These are phyloP conservation scores for Pollenia angustigena DNA, from an alignment of 2,888 invertebrate genomes.

Conservation along the genomic window DNA sequence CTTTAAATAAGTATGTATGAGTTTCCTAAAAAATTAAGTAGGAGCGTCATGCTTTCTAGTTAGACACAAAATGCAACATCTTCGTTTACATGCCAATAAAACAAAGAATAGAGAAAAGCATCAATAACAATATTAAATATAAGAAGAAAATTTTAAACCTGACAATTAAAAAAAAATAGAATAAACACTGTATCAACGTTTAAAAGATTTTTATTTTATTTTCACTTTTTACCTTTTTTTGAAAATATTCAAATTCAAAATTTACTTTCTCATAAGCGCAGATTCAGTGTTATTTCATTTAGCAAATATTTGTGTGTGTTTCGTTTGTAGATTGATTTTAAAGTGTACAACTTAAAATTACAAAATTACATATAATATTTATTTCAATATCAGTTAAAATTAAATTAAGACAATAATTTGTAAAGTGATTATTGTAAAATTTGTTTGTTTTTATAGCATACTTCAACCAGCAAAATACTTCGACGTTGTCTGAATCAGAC, in stretches of 20 bases:
- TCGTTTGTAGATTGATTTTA: slow-evolving; percentile 21
- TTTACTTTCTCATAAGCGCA: slow-evolving; percentile 14
- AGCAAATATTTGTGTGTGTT: slow-evolving; percentile 32
- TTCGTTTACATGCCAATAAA: too few relatives aligned
- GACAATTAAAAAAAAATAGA: background rate
- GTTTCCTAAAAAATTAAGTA: too few relatives aligned
- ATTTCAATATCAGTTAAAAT: slow-evolving; percentile 65
- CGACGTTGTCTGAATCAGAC: background rate
- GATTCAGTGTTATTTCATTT: slow-evolving; percentile 35
- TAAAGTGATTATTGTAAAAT: slow-evolving; percentile 52
- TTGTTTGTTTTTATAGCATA: background rate
- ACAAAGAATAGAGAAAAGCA: too few relatives aligned
- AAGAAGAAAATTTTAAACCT: background rate
- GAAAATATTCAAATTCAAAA: background rate
- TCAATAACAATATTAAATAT: background rate
- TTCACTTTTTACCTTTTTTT: background rate
- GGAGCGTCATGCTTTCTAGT: too few relatives aligned
- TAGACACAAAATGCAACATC: too few relatives aligned
- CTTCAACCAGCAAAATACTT: background rate
- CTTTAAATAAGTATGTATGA: too few relatives aligned
- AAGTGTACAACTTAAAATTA: slow-evolving; percentile 55
- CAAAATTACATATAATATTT: slow-evolving; percentile 45
- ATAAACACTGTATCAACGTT: slow-evolving; percentile 27
- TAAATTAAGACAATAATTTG: slow-evolving; percentile 55
- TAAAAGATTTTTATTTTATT: slow-evolving; percentile 13